Evolutionary conservation across 2,113 vertebrate genomes (phyloP).

Genomic region (Crotalus tigris): DNA sequence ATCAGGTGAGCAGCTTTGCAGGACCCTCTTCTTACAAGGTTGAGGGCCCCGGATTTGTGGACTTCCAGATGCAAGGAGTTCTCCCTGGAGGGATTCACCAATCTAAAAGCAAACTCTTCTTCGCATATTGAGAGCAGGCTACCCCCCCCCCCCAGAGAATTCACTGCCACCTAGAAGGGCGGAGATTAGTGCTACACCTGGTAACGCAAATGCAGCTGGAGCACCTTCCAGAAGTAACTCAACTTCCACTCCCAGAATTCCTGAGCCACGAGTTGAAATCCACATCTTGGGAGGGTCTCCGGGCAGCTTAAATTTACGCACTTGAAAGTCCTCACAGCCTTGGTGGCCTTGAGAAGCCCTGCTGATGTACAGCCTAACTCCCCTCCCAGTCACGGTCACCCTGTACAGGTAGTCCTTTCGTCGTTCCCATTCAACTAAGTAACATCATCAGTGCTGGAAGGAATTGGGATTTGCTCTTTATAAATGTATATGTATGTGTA

Average conservation of each 20-base stretch:
- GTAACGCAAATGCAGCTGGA: neutral
- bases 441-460: neutral
- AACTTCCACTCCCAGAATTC: neutral
- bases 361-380: neutral
- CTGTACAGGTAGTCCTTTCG: neutral
- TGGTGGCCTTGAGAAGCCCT: neutral
- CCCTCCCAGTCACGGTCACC: neutral
- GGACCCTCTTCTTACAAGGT: neutral
- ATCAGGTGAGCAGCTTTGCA: neutral
- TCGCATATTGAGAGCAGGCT: neutral
- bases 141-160: neutral
- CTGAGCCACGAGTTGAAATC: neutral
- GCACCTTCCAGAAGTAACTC: neutral
- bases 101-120: neutral
- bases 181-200: neutral
- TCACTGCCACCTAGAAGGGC: neutral
- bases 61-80: neutral
- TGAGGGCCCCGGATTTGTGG: neutral
- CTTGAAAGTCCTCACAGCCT: neutral
- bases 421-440: neutral
- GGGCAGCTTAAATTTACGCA: neutral
- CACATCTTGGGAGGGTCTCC: neutral
- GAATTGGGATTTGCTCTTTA: neutral
- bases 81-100: neutral
- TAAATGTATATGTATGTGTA: neutral